Percentiles rank a stretch among this genome's conserved stretches.
Conservation (phyloP, 2,113 vertebrate species). For the Seriola quinqueradiata region DNA sequence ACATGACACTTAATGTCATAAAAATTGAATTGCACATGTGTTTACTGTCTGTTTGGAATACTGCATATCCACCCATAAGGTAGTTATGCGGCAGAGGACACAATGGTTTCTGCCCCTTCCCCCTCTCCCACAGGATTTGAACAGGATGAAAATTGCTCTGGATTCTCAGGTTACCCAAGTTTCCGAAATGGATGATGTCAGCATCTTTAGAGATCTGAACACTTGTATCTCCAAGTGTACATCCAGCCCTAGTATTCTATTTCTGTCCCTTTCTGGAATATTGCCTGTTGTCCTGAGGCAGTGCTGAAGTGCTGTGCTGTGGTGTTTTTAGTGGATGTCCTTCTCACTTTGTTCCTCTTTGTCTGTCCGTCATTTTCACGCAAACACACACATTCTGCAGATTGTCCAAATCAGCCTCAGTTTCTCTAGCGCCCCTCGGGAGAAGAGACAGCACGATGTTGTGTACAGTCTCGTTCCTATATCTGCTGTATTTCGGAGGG, state of each 20-base stretch:
- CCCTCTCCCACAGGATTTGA: background rate
- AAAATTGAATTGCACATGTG: background rate
- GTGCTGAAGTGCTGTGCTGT: constrained; percentile 45
- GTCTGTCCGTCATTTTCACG: constrained; percentile 44
- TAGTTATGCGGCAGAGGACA: background rate
- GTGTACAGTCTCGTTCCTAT: background rate
- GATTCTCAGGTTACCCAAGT: constrained; percentile 18
- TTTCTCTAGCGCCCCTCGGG: constrained; percentile 33
- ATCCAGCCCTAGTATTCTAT: constrained; percentile 26
- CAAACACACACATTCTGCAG: constrained; percentile 33
- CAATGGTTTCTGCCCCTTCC: background rate
- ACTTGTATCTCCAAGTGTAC: constrained; percentile 9
- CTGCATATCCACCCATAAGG: background rate
- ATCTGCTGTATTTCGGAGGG: constrained; percentile 26
- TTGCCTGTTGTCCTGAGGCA: constrained; percentile 44
- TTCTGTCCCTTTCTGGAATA: constrained; percentile 45
- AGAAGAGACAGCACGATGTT: constrained; percentile 3
- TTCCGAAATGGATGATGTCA: constrained; percentile 10
- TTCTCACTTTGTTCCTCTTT: constrained; percentile 54
- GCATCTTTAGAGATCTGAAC: constrained; percentile 17
- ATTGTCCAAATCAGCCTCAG: constrained; percentile 38
- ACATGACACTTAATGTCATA: too few relatives aligned
- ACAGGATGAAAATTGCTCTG: background rate
- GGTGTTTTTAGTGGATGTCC: constrained; percentile 53
- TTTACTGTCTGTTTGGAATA: background rate